Conservation (phyloP, 2,888 invertebrate genomes). For the Leuctra nigra region DNA sequence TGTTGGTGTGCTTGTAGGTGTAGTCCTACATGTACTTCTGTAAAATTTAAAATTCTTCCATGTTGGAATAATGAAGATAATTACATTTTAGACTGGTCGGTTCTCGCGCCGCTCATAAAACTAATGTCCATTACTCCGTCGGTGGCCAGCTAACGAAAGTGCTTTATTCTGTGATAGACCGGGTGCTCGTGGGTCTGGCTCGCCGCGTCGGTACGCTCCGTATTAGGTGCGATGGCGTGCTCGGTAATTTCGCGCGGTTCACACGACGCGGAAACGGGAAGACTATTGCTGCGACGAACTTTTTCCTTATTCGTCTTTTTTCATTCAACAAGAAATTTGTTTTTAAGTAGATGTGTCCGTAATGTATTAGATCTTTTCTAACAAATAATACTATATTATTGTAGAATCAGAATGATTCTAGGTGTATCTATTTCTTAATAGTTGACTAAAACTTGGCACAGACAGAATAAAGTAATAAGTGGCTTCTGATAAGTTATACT, state of each 20-base stretch:
- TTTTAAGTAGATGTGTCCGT: too few species aligned
- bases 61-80: neutral
- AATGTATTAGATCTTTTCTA: too few species aligned
- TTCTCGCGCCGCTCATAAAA: neutral
- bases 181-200: conserved; percentile 73
- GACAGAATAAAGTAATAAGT: too few species aligned
- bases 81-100: conserved; percentile 7
- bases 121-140: neutral
- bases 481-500: too few species aligned
- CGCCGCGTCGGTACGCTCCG: conserved; percentile 79
- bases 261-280: neutral
- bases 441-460: too few species aligned
- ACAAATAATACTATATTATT: too few species aligned
- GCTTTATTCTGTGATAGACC: conserved; percentile 50
- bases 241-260: conserved; percentile 14
- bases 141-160: conserved; percentile 2
- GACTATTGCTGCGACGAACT: neutral
- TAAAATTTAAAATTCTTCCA: too few species aligned
- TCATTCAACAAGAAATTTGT: too few species aligned
- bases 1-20: too few species aligned
- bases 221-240: conserved; percentile 48
- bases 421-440: too few species aligned
- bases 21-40: too few species aligned
- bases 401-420: too few species aligned
- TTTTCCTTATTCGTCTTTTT: conserved; percentile 1